These are phyloP conservation scores for Lottia scabra DNA, from an alignment of 2,888 invertebrate species.

Conservation along the genomic window DNA sequence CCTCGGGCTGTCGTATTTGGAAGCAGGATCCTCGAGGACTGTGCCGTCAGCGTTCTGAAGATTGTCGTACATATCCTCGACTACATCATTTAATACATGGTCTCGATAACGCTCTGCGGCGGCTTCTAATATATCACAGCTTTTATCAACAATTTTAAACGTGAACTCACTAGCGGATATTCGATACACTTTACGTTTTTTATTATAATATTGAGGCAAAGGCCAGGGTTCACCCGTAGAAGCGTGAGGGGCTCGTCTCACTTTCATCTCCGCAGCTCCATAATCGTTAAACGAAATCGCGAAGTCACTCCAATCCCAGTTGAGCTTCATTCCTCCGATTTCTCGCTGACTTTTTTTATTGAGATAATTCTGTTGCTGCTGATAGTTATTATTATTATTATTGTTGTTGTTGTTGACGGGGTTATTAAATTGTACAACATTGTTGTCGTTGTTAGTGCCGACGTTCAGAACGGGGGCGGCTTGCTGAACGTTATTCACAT, in stretches of 20 bases:
- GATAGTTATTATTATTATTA: constrained; percentile 1
- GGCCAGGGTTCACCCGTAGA: constrained; percentile 79
- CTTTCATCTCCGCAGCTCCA: constrained; percentile 60
- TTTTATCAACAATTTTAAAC: constrained; percentile 67
- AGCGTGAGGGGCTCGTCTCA: constrained; percentile 58
- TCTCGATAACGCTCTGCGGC: constrained; percentile 73
- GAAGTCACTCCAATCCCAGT: constrained; percentile 63
- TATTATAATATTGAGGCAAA: constrained; percentile 72
- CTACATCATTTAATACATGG: constrained; percentile 67
- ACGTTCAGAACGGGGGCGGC: neutral
- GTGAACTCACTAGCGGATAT: constrained; percentile 45
- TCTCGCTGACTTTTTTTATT: neutral
- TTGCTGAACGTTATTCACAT: neutral
- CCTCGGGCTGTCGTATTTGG: constrained; percentile 45
- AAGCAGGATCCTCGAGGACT: constrained; percentile 41
- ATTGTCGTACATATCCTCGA: constrained; percentile 60
- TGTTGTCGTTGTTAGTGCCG: constrained; percentile 4
- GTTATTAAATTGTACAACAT: neutral
- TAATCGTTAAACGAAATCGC: constrained; percentile 57
- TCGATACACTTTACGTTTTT: constrained; percentile 56
- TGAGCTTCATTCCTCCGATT: constrained; percentile 33
- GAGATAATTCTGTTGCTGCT: constrained; percentile 6
- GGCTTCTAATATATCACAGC: constrained; percentile 74
- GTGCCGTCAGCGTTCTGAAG: constrained; percentile 57
- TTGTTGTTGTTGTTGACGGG: constrained; percentile 5